Evolutionary conservation across 2,888 invertebrate species (phyloP), one percentile per base, ranked within the genome.

Genomic region (Entomobrya multifasciata): DNA sequence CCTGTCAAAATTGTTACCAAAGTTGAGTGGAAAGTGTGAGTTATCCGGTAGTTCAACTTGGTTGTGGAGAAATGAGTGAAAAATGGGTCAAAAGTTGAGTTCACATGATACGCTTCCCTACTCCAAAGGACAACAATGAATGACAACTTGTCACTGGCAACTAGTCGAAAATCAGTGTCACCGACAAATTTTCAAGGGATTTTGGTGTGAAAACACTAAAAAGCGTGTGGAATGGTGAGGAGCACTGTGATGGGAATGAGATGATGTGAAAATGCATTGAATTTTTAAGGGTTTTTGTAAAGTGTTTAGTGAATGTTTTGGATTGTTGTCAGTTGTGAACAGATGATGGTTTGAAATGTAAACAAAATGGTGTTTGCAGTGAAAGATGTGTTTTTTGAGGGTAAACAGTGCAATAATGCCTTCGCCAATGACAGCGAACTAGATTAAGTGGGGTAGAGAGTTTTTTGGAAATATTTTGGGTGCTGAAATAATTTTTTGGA

Each of bases 131-230:
- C 55, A 85, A 86, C 80, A 79, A 86, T 86, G 70, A 86, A 86
- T 86, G 86, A 86, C 86, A 86, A 22, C 78, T 78, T 44, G 41
- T 60, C 77, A 79, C 70, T 85, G 78, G 49, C 55, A 83, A 83
- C 20, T 8, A 52, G 41, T 49, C 36, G 15, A 57, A 72, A 44
- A 41, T 60, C n/a, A 49, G 27, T 49, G 72, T 15, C 25, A 44
- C 44, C 30, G 17, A 22, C 15, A 57, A 36, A 47, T 15, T 78
- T 44, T 49, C 15, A 10, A n/a, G 0, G 52, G 15, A 25, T 25
- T 25, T 72, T 78, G 4, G 20, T 5, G 60, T 0, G 8, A 30
- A 62, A 44, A 41, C 30, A n/a, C n/a, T n/a, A n/a, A n/a, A n/a
- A n/a, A n/a, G n/a, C n/a, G n/a, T n/a, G n/a, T n/a, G n/a, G n/a